phyloP scores from a whole-genome alignment of 1,140 invertebrate species.

The Xylocopa sonorina region DNA sequence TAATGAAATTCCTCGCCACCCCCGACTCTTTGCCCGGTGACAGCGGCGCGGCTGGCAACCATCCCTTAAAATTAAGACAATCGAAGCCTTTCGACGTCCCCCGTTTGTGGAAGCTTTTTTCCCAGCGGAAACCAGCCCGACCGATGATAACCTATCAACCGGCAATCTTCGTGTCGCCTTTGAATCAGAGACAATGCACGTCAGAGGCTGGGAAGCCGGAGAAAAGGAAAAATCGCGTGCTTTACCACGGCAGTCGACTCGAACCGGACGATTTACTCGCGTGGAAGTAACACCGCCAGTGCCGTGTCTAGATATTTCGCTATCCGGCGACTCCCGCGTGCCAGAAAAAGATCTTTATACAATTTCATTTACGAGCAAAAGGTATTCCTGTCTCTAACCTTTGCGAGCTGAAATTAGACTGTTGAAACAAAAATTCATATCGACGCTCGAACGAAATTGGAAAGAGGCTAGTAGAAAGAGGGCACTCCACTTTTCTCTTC shows the following conservation, averaged over 20 bases:
- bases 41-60: constrained; percentile 19
- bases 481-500: too few relatives aligned
- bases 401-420: too few relatives aligned
- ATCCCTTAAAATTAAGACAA: constrained; percentile 52
- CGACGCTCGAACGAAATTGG: not conserved
- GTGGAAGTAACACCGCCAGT: constrained; percentile 48
- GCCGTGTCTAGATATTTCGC: constrained; percentile 35
- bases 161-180: constrained; percentile 60
- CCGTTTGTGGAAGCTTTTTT: constrained; percentile 49
- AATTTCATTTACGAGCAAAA: not conserved
- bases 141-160: constrained; percentile 62
- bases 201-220: constrained; percentile 51
- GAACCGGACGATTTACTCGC: constrained; percentile 55
- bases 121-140: constrained; percentile 45
- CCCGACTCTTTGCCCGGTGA: not conserved
- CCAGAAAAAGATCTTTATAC: not conserved
- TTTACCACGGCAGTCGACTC: constrained; percentile 49
- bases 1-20: constrained; percentile 35
- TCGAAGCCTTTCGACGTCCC: constrained; percentile 43
- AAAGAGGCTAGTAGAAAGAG: too few relatives aligned
- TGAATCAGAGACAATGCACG: constrained; percentile 67
- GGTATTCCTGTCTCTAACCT: not conserved
- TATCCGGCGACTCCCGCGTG: not conserved
- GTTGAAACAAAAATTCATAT: not conserved
- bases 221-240: constrained; percentile 57